Conservation (phyloP, 2,797 vertebrate genomes). For the Malurus splendens region DNA sequence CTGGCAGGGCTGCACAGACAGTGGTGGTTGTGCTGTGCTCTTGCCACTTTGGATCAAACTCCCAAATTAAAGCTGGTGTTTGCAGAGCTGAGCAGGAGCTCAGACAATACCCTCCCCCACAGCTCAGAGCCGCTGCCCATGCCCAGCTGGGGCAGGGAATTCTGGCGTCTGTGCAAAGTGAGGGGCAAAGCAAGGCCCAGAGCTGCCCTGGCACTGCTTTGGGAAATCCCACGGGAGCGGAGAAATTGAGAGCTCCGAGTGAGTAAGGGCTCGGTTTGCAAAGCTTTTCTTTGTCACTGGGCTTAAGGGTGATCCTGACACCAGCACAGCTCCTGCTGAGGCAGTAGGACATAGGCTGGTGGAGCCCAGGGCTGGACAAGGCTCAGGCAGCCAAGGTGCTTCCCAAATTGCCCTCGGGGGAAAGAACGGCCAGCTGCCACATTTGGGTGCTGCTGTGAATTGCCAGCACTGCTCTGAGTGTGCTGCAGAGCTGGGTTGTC, state of each 20-base stretch:
- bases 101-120: not conserved
- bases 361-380: not conserved
- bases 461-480: not conserved
- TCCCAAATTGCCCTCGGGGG: not conserved
- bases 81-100: not conserved
- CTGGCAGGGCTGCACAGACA: not conserved
- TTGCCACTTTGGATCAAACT: not conserved
- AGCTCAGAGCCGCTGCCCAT: not conserved
- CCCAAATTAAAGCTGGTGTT: not conserved
- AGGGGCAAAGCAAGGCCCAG: not conserved
- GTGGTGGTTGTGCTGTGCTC: not conserved
- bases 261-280: not conserved
- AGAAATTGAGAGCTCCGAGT: not conserved
- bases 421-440: not conserved
- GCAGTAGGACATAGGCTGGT: not conserved
- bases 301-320: not conserved
- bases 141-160: not conserved
- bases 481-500: not conserved
- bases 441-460: not conserved
- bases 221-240: not conserved
- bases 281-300: not conserved
- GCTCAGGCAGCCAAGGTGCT: not conserved
- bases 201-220: not conserved
- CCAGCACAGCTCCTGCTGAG: not conserved
- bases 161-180: not conserved